A percentile compares a stretch with the other conserved stretches of the same genome.
phyloP scores from a whole-genome alignment of 2,888 invertebrate genomes.

The Phalera bucephala region DNA sequence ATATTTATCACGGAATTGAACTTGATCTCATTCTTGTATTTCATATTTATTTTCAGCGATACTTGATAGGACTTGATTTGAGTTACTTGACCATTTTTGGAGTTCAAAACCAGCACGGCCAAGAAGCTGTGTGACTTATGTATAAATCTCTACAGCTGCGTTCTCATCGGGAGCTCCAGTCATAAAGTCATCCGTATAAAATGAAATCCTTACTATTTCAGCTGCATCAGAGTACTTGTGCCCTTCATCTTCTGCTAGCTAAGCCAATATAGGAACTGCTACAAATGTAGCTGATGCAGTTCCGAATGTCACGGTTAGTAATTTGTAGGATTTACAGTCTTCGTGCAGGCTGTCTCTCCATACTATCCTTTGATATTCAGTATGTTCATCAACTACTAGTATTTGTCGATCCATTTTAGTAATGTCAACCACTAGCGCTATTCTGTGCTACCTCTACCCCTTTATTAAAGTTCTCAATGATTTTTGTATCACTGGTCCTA shows the following conservation, averaged over 20 bases:
- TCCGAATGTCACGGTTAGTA: neutral
- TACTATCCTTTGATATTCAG: neutral
- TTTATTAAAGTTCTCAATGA: neutral
- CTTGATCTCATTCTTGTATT: too few species aligned
- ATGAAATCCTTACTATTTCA: neutral
- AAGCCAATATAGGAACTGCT: too few species aligned
- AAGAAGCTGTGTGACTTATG: too few species aligned
- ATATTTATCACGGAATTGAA: too few species aligned
- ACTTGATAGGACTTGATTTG: too few species aligned
- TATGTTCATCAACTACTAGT: neutral
- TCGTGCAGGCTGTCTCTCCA: neutral
- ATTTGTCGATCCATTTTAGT: neutral
- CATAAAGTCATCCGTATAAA: slow-evolving; percentile 8
- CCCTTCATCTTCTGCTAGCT: too few species aligned
- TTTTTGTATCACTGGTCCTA: neutral
- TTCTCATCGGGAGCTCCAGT: slow-evolving; percentile 1
- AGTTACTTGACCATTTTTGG: slow-evolving; percentile 11
- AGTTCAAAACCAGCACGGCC: slow-evolving; percentile 1
- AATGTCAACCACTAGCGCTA: neutral
- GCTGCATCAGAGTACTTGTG: too few species aligned
- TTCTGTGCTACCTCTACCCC: neutral
- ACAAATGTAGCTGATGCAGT: neutral
- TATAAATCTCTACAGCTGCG: neutral
- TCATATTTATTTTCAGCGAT: too few species aligned
- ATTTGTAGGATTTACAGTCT: neutral